phyloP scores from a whole-genome alignment of 2,797 vertebrate genomes.

The Epinephelus coioides region DNA sequence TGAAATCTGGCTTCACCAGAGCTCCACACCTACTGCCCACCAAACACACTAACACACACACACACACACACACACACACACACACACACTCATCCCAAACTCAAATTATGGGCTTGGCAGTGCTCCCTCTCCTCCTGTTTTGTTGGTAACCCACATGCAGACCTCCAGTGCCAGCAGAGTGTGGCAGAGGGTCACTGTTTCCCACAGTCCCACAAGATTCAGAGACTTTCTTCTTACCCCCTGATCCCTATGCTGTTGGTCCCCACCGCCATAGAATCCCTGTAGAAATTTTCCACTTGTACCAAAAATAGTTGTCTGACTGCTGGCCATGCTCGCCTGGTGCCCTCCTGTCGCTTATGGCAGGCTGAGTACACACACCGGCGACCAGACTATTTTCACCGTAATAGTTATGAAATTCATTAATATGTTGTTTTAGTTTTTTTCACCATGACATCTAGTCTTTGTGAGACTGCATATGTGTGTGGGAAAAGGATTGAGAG shows the following conservation, averaged over 20 bases:
- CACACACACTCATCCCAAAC: slow-evolving; percentile 55
- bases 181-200: slow-evolving; percentile 77
- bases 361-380: slow-evolving; percentile 60
- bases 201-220: slow-evolving; percentile 71
- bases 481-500: slow-evolving; percentile 15
- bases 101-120: slow-evolving; percentile 75
- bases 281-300: slow-evolving; percentile 78
- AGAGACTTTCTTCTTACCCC: slow-evolving; percentile 70
- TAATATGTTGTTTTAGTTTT: slow-evolving; percentile 56
- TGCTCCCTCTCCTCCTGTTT: slow-evolving; percentile 72
- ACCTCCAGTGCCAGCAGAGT: slow-evolving; percentile 74
- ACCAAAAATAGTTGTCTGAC: slow-evolving; percentile 80
- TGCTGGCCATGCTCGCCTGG: slow-evolving; percentile 66
- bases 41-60: slow-evolving; percentile 47
- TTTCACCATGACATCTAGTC: slow-evolving; percentile 34
- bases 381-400: slow-evolving; percentile 60
- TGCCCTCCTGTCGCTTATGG: slow-evolving; percentile 74
- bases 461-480: slow-evolving; percentile 31
- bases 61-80: slow-evolving; percentile 40
- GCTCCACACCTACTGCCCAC: slow-evolving; percentile 45
- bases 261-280: slow-evolving; percentile 54
- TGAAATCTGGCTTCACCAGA: slow-evolving; percentile 48
- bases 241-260: slow-evolving; percentile 68
- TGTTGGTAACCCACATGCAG: slow-evolving; percentile 79
- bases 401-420: slow-evolving; percentile 66